phyloP scores from a whole-genome alignment of 2,113 vertebrate genomes.

The Petroica traversi region DNA sequence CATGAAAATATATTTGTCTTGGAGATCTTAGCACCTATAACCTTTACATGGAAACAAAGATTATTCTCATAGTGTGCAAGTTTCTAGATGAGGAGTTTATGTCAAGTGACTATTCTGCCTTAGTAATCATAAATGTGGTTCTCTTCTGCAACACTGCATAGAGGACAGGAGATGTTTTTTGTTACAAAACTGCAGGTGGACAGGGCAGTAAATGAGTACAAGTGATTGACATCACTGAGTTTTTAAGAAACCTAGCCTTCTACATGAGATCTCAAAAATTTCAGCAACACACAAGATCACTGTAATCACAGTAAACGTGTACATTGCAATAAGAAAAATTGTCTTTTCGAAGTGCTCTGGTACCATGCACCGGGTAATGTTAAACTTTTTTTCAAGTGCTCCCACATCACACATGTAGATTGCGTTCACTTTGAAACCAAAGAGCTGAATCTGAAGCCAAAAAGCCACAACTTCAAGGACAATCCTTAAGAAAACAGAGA shows the following conservation, averaged over 20 bases:
- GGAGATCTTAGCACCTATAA: not conserved
- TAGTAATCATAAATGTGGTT: not conserved
- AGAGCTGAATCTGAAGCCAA: slow-evolving; percentile 88
- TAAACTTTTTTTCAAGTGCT: slow-evolving; percentile 77
- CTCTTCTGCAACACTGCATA: slow-evolving; percentile 6
- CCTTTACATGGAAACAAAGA: not conserved
- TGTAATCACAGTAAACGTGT: slow-evolving; percentile 88
- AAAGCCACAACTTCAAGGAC: slow-evolving; percentile 85
- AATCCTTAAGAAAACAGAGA: slow-evolving; percentile 85
- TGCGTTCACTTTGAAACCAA: slow-evolving; percentile 82
- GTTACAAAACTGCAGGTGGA: not conserved
- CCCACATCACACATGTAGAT: slow-evolving; percentile 81
- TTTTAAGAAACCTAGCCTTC: slow-evolving; percentile 79
- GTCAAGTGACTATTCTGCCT: not conserved
- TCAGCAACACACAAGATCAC: slow-evolving; percentile 81
- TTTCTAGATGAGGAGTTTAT: not conserved
- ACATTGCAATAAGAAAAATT: slow-evolving; percentile 89
- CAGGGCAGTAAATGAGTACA: not conserved
- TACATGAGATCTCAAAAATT: slow-evolving; percentile 86
- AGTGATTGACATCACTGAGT: slow-evolving; percentile 61
- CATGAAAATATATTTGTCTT: not conserved
- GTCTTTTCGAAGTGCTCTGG: slow-evolving; percentile 92
- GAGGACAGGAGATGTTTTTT: slow-evolving; percentile 17
- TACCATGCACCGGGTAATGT: slow-evolving; percentile 82
- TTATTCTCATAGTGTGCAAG: not conserved